phyloP scores from a whole-genome alignment of 1,140 invertebrate species.

The Delia radicum region DNA sequence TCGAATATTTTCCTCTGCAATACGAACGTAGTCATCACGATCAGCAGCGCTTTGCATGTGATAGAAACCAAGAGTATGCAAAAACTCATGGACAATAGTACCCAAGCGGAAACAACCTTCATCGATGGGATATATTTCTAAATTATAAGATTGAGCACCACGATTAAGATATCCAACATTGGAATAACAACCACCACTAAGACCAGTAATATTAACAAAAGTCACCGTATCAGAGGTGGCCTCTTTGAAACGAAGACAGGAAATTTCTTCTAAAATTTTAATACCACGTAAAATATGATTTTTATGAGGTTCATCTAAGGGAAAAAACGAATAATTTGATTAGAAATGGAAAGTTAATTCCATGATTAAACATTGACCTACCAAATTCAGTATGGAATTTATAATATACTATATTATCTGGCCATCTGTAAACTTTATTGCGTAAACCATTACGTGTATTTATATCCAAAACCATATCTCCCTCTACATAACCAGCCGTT shows the following conservation, averaged over 20 bases:
- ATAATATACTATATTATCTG: constrained; percentile 56
- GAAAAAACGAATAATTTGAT: too few species aligned
- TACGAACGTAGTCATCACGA: constrained; percentile 62
- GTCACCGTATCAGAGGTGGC: constrained; percentile 38
- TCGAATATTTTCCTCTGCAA: constrained; percentile 63
- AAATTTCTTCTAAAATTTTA: constrained; percentile 51
- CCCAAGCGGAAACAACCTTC: constrained; percentile 60
- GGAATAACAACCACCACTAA: constrained; percentile 57
- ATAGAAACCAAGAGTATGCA: constrained; percentile 65
- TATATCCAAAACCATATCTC: constrained; percentile 37
- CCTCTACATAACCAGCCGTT: constrained; percentile 40
- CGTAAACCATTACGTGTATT: constrained; percentile 60
- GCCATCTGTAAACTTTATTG: constrained; percentile 63
- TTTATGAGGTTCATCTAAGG: constrained; percentile 21
- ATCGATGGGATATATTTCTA: constrained; percentile 56
- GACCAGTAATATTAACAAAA: constrained; percentile 43
- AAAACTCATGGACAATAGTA: constrained; percentile 67
- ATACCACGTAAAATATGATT: constrained; percentile 27
- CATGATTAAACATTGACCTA: background rate
- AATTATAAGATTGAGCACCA: constrained; percentile 59
- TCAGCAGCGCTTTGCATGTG: constrained; percentile 66
- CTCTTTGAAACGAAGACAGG: constrained; percentile 41
- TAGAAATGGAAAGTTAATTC: background rate
- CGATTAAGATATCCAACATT: constrained; percentile 58
- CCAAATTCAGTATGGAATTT: constrained; percentile 33